Evolutionary conservation across 2,888 invertebrate species (phyloP), one percentile per base, ranked within the genome.

Genomic region (Odontocolon sp.): DNA sequence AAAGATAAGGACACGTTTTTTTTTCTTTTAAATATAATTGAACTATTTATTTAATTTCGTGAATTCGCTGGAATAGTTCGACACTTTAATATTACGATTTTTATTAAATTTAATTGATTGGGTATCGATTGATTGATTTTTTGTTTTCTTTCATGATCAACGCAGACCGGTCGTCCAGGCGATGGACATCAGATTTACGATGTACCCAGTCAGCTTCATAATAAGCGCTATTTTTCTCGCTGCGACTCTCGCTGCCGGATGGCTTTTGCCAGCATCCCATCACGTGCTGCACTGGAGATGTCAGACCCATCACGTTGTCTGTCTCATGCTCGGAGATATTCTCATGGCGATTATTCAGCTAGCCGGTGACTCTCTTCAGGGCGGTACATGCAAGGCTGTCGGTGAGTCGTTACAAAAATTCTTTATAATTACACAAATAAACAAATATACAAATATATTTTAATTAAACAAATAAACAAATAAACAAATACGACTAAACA

Each of bases 211-310:
- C 70, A 95, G 95, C 75, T 92, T 96, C 87, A 94, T 96, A 71
- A 93, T 97, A 84, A 96, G 96, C 84, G 95, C 95, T 2, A 93
- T 95, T 78, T 97, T 97, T 92, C 92, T 97, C 89, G 94, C 95
- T 40, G 95, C 96, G 14, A 97, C 96, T 63, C 91, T 97, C 86
- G 95, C 94, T 50, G 95, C 96, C 8, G 95, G 96, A 14, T 95
- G 94, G 86, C 92, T 96, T 83, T 92, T 96, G 89, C 96, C 96
- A 63, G 94, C 95, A 81, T 95, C 95, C 84, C 95, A 95, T 91
- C 96, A 96, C 91, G 95, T 96, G 80, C 92, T 97, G 84, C 97
- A 97, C 91, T 96, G 96, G 95, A 93, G 96, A 86, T 96, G 96
- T 89, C 96, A 97, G 92, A 96, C 96, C 81, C 94, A 96, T 91